A percentile compares a stretch with the other conserved stretches of the same genome.
Evolutionary conservation across 2,888 invertebrate genomes (phyloP).

Genomic region (Lacanobia oleracea): DNA sequence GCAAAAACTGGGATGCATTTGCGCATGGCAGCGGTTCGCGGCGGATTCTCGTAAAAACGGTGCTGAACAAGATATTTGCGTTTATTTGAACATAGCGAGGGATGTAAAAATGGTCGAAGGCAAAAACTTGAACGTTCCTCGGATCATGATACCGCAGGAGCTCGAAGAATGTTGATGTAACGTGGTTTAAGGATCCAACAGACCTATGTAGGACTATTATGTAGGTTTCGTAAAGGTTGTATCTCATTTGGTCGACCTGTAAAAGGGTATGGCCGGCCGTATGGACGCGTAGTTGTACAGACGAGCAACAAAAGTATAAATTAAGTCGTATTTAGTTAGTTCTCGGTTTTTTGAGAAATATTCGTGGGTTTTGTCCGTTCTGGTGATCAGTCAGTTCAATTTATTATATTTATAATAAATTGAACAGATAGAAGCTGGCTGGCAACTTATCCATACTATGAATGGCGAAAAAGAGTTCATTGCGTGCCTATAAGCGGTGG

Average conservation of each 20-base stretch:
- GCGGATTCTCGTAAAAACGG: constrained; percentile 56
- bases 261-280: constrained; percentile 1
- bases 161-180: constrained; percentile 44
- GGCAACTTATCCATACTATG: too few relatives aligned
- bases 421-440: too few relatives aligned
- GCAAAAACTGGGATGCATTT: constrained; percentile 40
- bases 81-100: constrained; percentile 59
- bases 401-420: too few relatives aligned
- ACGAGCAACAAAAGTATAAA: background rate
- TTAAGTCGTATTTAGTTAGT: background rate
- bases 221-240: constrained; percentile 18
- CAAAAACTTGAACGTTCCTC: constrained; percentile 56
- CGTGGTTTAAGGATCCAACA: constrained; percentile 32
- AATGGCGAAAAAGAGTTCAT: too few relatives aligned
- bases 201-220: constrained; percentile 35
- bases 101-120: constrained; percentile 56
- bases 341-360: background rate
- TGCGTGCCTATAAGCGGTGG: too few relatives aligned
- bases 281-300: background rate
- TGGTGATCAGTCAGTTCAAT: too few relatives aligned
- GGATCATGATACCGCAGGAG: constrained; percentile 49
- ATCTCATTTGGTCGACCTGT: constrained; percentile 23
- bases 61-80: constrained; percentile 62
- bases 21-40: constrained; percentile 27
- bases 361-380: too few relatives aligned